Base-by-base conservation (phyloP, 2,888 invertebrate species). In the Lasioglossum oenotherae region DNA sequence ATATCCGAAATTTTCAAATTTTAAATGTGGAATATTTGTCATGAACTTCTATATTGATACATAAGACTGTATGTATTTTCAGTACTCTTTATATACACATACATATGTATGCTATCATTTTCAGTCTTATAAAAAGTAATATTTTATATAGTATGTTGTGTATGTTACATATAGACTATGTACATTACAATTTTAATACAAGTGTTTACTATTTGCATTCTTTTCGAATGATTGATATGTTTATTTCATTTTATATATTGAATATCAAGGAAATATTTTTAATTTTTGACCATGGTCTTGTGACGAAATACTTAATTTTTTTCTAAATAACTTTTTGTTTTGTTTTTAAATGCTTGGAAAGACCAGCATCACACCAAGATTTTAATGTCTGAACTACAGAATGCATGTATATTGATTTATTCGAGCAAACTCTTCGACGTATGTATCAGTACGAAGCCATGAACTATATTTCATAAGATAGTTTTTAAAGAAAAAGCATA, bases 391-490 rank as follows among this genome's bases (percentile, higher is more conserved):
- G 5, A 71, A 16, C 14, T 64, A 64, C 41, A n/a, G n/a, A 23
- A n/a, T 4, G 2, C n/a, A 41, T 41, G 41, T 41, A 41, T n/a
- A 41, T n/a, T 35, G 4, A 71, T 71, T 23, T 71, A 71, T 71
- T 71, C 10, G 23, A 23, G 41, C 12, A 71, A 12, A n/a, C 4
- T 1, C 4, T 71, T n/a, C 41, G 19, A n/a, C 38, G 23, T 38
- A 57, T 57, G 57, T 57, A 57, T 60, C 27, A 75, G 16, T 76
- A 76, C 12, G 19, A n/a, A 64, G 44, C 14, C 31, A 64, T 76
- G 64, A 76, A 31, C 31, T 76, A 64, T 76, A 76, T 76, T 76
- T 23, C 27, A 76, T 72, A 31, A 31, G 23, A 57, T 75, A 16
- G 5, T 44, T 27, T 44, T 31, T 19, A 31, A 44, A 64, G 27